A percentile compares a stretch with the other conserved stretches of the same genome.
Conservation (phyloP, 2,113 vertebrate genomes). For the Xyliphius kryptos region DNA sequence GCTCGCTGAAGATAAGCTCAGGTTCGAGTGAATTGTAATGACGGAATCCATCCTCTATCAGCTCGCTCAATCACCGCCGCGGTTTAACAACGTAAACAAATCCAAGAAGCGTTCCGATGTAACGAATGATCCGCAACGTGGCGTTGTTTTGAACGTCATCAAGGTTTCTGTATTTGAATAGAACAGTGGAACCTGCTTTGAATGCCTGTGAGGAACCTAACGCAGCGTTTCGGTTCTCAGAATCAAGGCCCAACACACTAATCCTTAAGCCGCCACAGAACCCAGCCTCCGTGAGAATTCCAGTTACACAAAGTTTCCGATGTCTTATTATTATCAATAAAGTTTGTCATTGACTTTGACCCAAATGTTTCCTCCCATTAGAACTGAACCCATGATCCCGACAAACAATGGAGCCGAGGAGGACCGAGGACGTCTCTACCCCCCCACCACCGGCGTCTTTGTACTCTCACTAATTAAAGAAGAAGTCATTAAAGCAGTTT, state of each 20-base stretch:
- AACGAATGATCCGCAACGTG: background rate
- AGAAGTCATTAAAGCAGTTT: constrained; percentile 68
- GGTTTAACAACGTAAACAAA: constrained; percentile 8
- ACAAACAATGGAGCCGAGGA: constrained; percentile 51
- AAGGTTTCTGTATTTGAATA: no score
- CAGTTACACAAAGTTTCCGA: background rate
- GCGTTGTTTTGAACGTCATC: no score
- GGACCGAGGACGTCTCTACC: constrained; percentile 41
- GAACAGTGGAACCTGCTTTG: no score
- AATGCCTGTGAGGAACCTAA: no score
- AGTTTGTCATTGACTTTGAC: constrained; percentile 34
- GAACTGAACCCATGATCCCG: constrained; percentile 33
- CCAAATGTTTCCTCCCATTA: constrained; percentile 41
- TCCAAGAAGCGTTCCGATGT: background rate
- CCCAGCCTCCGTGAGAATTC: no score
- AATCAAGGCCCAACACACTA: no score
- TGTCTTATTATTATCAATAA: background rate
- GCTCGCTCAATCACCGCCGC: constrained; percentile 11
- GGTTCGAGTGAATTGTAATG: constrained; percentile 19
- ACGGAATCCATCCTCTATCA: constrained; percentile 9
- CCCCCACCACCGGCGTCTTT: constrained; percentile 41
- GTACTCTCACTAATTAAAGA: constrained; percentile 57
- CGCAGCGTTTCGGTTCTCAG: no score
- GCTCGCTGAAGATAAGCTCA: constrained; percentile 7
- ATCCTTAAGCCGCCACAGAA: no score